Percentiles rank a stretch among this genome's conserved stretches.
phyloP scores from a whole-genome alignment of 1,140 invertebrate species.

The Metaphire vulgaris region DNA sequence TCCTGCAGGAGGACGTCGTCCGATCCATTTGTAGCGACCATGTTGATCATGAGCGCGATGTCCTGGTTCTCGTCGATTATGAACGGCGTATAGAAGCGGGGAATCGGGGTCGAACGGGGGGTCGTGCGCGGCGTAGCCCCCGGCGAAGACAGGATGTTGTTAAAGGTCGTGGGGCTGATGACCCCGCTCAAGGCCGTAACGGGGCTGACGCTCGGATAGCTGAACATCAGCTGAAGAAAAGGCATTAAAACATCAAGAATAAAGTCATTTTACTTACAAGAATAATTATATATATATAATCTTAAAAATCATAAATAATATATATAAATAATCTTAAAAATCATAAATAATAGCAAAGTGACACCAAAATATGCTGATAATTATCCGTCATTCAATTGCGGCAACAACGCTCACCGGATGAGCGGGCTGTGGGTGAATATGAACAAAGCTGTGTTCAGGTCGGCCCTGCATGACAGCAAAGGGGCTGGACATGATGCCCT shows the following conservation, averaged over 20 bases:
- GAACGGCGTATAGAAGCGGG: constrained; percentile 79
- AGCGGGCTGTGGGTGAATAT: constrained; percentile 10
- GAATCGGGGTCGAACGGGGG: constrained; percentile 58
- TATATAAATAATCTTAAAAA: too few species aligned
- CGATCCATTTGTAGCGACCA: constrained; percentile 54
- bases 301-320: too few species aligned
- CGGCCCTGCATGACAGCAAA: background rate
- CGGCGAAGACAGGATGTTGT: constrained; percentile 70
- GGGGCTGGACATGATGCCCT: background rate
- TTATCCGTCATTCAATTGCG: too few species aligned
- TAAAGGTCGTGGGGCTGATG: constrained; percentile 82
- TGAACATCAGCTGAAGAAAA: constrained; percentile 68
- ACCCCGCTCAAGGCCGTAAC: constrained; percentile 68
- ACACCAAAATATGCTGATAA: too few species aligned
- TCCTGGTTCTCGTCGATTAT: constrained; percentile 78
- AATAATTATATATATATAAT: too few species aligned
- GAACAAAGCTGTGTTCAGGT: background rate
- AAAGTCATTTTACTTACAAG: too few species aligned
- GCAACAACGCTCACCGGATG: background rate
- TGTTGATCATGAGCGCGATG: constrained; percentile 77
- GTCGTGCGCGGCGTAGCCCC: constrained; percentile 65
- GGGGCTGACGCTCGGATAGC: constrained; percentile 69
- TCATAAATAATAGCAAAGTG: too few species aligned
- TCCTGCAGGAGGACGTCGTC: constrained; percentile 43
- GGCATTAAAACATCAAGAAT: constrained; percentile 28